Percentiles rank a stretch among this genome's conserved stretches.
phyloP scores from a whole-genome alignment of 2,797 vertebrate genomes.

The Trachops cirrhosus region DNA sequence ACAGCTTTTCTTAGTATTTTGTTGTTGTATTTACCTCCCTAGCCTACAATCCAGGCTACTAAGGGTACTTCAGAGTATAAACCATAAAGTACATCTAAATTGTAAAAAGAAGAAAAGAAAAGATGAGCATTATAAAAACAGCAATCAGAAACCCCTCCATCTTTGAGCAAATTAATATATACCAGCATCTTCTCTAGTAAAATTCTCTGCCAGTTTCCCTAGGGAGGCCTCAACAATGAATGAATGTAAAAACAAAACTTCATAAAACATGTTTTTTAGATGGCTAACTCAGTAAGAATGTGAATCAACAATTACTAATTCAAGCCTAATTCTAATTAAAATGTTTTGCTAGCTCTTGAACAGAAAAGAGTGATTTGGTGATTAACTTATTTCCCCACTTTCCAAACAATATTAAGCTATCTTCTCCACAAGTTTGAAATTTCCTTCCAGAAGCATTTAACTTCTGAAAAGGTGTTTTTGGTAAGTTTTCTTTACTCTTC shows the following conservation, averaged over 20 bases:
- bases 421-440: not conserved
- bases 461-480: not conserved
- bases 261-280: not conserved
- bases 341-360: slow-evolving; percentile 12
- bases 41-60: not conserved
- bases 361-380: slow-evolving; percentile 12
- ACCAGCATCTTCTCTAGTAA: not conserved
- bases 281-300: not conserved
- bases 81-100: not conserved
- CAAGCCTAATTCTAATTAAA: slow-evolving; percentile 31
- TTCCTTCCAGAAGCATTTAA: not conserved
- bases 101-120: not conserved
- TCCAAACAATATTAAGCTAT: not conserved
- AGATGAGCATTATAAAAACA: not conserved
- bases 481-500: slow-evolving; percentile 23
- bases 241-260: not conserved
- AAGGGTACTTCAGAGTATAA: not conserved
- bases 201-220: not conserved
- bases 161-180: not conserved
- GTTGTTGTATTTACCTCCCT: not conserved
- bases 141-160: not conserved
- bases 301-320: not conserved
- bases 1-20: not conserved
- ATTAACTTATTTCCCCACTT: not conserved
- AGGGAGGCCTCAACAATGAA: not conserved